Base-by-base conservation (phyloP, 2,113 vertebrate species). In the Pantherophis guttatus region DNA sequence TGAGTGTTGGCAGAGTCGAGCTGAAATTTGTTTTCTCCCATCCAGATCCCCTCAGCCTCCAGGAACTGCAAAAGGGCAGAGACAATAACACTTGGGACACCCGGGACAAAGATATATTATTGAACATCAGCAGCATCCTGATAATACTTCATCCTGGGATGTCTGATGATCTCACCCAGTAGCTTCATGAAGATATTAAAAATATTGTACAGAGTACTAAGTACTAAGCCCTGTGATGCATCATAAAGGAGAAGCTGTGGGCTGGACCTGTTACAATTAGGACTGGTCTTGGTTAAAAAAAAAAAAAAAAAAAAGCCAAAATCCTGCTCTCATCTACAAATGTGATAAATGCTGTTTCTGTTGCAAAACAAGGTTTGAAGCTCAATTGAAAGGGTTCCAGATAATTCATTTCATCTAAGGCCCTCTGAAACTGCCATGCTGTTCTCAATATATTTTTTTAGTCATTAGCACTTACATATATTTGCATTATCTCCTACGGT, bases 381-480 rank as follows among this genome's bases (percentile, higher is more conserved):
- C 62, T 26, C 26, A 13, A 29, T 13, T 70, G 62, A n/a, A 70
- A n/a, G 29, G 29, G 29, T n/a, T 70, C 9, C 62, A 70, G 62
- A 70, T 15, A n/a, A 70, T n/a, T 2, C 62, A 70, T 70, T 70
- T n/a, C 29, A 70, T 70, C 10, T 11, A 65, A 11, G 26, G 11
- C 62, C 62, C 62, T 12, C 62, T n/a, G 62, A 70, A 70, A n/a
- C 29, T n/a, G 11, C 29, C 62, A 70, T 70, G 62, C 21, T 0
- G 26, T 91, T 87, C 52, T 88, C 2, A 3, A 92, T 48, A 23
- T 0, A 91, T 19, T 17, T 86, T 39, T 93, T 55, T 33, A 21
- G 15, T 2, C 0, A 1, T 0, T 92, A 6, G 29, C 12, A 39
- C 2, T n/a, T 1, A 53, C 10, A 90, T 57, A 54, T 50, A n/a